A percentile compares a stretch with the other conserved stretches of the same genome.
phyloP scores from a whole-genome alignment of 2,888 invertebrate genomes.

The Julus scanicus region DNA sequence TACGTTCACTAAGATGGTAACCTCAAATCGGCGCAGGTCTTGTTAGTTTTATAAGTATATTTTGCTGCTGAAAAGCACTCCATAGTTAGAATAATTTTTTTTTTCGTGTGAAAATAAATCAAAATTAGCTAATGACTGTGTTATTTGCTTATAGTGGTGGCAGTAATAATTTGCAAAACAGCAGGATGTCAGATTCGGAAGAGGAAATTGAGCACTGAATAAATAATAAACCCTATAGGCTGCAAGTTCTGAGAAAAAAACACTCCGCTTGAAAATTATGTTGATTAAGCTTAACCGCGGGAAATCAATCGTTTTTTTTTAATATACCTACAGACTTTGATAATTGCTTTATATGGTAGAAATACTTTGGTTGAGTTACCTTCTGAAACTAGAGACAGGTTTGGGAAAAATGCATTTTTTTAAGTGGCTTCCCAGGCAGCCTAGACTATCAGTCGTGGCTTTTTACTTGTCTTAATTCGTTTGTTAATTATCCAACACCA shows the following conservation, averaged over 20 bases:
- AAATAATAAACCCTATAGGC: not conserved
- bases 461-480: conserved; percentile 27
- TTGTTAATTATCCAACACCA: conserved; percentile 30
- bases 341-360: not conserved
- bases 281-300: conserved; percentile 17
- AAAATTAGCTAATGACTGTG: conserved; percentile 25
- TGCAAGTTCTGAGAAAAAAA: conserved; percentile 3
- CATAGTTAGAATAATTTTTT: not conserved
- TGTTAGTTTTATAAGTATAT: too few species aligned
- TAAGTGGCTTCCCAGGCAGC: not conserved
- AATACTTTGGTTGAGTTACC: not conserved
- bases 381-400: not conserved
- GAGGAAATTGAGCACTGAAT: conserved; percentile 31
- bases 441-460: not conserved
- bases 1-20: too few species aligned
- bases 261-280: not conserved
- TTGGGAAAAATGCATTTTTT: not conserved
- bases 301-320: conserved; percentile 22
- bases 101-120: not conserved
- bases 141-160: conserved; percentile 2
- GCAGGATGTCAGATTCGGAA: conserved; percentile 31
- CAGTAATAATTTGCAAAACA: conserved; percentile 35
- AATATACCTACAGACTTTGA: not conserved
- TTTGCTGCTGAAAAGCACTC: too few species aligned
- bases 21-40: too few species aligned